A percentile compares a stretch with the other conserved stretches of the same genome.
Evolutionary conservation across 1,140 invertebrate genomes (phyloP).

Genomic region (Nasonia longicornis): DNA sequence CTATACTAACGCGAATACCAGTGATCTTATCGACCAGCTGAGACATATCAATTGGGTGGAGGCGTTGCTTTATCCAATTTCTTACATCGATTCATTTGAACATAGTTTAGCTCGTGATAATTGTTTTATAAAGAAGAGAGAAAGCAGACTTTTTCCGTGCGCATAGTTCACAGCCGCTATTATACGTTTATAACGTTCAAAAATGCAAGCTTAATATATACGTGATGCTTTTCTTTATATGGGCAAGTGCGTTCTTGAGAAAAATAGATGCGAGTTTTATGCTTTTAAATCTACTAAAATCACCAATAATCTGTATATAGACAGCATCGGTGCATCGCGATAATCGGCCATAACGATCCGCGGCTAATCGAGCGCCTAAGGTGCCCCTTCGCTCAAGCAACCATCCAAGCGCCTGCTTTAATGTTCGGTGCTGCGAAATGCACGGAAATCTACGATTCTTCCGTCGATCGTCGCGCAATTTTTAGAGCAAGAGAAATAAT

Average conservation of each 20-base stretch:
- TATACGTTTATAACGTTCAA: conserved; percentile 27
- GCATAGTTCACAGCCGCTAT: conserved; percentile 31
- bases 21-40: conserved; percentile 74
- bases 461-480: too few species aligned
- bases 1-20: conserved; percentile 51
- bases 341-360: not conserved
- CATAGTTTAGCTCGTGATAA: not conserved
- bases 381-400: too few species aligned
- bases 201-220: conserved; percentile 38
- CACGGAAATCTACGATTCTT: too few species aligned
- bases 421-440: too few species aligned
- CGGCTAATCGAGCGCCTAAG: conserved; percentile 27
- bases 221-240: conserved; percentile 29
- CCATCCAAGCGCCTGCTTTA: too few species aligned
- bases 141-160: not conserved
- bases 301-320: not conserved
- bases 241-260: conserved; percentile 14
- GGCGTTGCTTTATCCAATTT: conserved; percentile 47
- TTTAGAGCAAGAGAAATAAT: too few species aligned
- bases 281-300: too few species aligned
- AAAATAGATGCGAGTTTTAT: too few species aligned
- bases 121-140: conserved; percentile 21
- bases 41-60: conserved; percentile 75
- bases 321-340: not conserved
- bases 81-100: not conserved